Base-by-base conservation (phyloP, 2,888 invertebrate species). In the Xestia sexstrigata region DNA sequence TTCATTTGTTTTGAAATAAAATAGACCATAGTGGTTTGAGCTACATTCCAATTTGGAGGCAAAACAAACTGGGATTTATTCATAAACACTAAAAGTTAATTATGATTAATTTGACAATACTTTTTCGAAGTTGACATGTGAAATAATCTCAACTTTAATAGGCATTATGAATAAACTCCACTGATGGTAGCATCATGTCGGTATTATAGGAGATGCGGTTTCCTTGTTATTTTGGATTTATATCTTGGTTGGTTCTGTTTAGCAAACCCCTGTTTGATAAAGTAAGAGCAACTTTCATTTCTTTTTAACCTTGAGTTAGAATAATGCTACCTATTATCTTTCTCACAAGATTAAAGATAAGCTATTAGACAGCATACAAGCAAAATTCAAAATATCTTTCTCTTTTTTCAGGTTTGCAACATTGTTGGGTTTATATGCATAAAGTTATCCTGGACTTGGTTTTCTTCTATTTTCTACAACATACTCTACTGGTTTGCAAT, bases 341-440 rank as follows among this genome's bases (percentile, higher is more conserved):
- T 35, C 26, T 62, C 23, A 42, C 11, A 62, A 72, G 17, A 71
- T 60, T 62, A 23, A 26, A 63, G 35, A 63, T 63, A 60, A 69
- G n/a, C n/a, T 45, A 23, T 17, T 11, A 47, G 17, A 52, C 26
- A 20, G 30, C 17, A 63, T 17, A 55, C n/a, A 13, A 55, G n/a
- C n/a, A 5, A 30, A 4, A 77, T 2, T 0, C 7, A 62, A 23
- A 26, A 35, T 20, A 26, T 52, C 15, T 20, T 20, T 35, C 1
- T 20, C 6, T 4, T 26, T 58, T 93, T 94, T 62, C 92, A 98
- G 98, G 91, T 97, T 8, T 95, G 98, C 85, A 98, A 98, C 93
- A 91, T 98, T 17, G 88, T 98, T 20, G 98, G 98, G 17, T 99
- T 99, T 92, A 98, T 99, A 85, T 98, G 98, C 91, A 98, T 98